Base-by-base conservation (phyloP, 2,888 invertebrate genomes). In the Keiferia lycopersicella region DNA sequence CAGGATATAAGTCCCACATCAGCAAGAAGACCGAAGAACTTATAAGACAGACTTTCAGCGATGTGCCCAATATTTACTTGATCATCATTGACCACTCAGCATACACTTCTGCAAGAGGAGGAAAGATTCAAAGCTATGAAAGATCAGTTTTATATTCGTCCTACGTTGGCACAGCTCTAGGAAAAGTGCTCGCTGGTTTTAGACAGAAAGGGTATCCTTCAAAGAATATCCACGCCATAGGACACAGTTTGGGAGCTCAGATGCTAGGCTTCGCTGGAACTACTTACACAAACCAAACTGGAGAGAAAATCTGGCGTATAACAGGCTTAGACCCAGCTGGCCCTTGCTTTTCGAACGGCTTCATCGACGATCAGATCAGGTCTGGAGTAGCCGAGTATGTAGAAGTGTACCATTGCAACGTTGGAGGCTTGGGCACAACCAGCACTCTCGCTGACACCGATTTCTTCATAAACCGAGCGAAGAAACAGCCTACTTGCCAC, bases 401-500 rank as follows among this genome's bases (percentile, higher is more conserved):
- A 0, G 94, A 94, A 77, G 90, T 93, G 0, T 90, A 93, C 68
- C 94, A 94, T 74, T 94, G 94, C 8, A 93, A 93, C 67, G 92
- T 91, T 51, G 94, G 93, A 2, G 88, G 88, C 0, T 77, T 93
- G 12, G 93, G 93, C 0, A 91, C 92, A 0, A 90, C 86, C 0
- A 81, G 87, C 34, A 89, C 92, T 0, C 71, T 93, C 20, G 94
- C 92, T 26, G 93, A 93, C 66, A 86, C 87, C 0, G 94, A 94
- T 71, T 93, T 94, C 79, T 93, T 90, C 72, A 91, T 93, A 11
- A 93, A 94, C 68, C 92, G 92, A 69, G 94, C 94, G 0, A 79
- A 77, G 48, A 84, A 88, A 11, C 94, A 94, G 71, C 93, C 93
- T 0, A 86, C 92, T 39, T 94, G 93, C 65, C 83, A 62, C 16